These are phyloP conservation scores for Siniperca scherzeri DNA, from an alignment of 2,797 vertebrate genomes.

Conservation along the genomic window DNA sequence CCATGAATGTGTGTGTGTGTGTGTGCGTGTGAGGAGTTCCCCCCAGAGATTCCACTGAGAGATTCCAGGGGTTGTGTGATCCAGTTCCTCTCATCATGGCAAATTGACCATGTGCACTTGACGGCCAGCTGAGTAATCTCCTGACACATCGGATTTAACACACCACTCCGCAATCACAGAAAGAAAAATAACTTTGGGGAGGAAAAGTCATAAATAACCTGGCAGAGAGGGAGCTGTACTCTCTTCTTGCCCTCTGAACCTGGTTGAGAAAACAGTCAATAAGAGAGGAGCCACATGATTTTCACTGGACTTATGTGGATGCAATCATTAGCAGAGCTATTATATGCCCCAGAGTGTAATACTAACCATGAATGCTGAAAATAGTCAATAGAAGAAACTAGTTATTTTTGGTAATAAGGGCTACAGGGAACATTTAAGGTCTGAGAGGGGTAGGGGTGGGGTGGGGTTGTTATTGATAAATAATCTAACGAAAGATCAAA, in stretches of 20 bases:
- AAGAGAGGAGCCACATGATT: slow-evolving; percentile 70
- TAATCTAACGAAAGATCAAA: slow-evolving; percentile 13
- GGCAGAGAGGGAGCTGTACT: slow-evolving; percentile 78
- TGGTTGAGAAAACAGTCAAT: slow-evolving; percentile 81
- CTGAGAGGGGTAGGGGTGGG: no score
- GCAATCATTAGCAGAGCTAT: slow-evolving; percentile 74
- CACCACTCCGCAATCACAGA: slow-evolving; percentile 82
- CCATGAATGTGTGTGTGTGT: slow-evolving; percentile 40
- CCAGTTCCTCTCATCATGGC: slow-evolving; percentile 81
- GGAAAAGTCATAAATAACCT: slow-evolving; percentile 85
- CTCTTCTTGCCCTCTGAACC: slow-evolving; percentile 82
- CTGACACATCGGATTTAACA: slow-evolving; percentile 82
- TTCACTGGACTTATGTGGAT: slow-evolving; percentile 70
- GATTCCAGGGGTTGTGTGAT: slow-evolving; percentile 79
- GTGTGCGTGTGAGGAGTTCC: slow-evolving; percentile 42
- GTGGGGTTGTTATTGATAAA: slow-evolving; percentile 12
- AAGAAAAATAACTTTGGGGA: slow-evolving; percentile 85
- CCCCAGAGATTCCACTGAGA: slow-evolving; percentile 68
- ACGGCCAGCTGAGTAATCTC: slow-evolving; percentile 85
- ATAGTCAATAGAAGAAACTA: slow-evolving; percentile 55
- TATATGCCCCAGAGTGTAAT: slow-evolving; percentile 65
- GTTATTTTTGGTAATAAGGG: slow-evolving; percentile 56
- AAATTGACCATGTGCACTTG: slow-evolving; percentile 85
- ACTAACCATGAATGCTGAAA: slow-evolving; percentile 60
- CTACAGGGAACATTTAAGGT: slow-evolving; percentile 49